These are phyloP conservation scores for Ethmia dodecea DNA, from an alignment of 2,888 invertebrate genomes.

Conservation along the genomic window DNA sequence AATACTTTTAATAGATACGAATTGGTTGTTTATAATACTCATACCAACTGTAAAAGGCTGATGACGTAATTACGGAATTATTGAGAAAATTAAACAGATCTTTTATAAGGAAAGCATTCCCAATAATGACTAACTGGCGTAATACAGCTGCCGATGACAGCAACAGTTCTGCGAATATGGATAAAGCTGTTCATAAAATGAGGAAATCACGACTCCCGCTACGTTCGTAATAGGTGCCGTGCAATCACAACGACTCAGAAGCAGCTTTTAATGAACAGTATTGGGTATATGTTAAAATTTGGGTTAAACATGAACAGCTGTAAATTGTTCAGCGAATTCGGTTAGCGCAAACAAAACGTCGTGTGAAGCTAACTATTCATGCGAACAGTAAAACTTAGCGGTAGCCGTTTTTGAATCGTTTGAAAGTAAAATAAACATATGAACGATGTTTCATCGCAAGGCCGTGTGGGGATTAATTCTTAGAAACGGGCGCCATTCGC, in stretches of 20 bases:
- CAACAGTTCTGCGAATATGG: constrained; percentile 50
- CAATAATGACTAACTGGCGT: too few relatives aligned
- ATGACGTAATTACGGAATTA: too few relatives aligned
- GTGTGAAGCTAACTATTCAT: constrained; percentile 45
- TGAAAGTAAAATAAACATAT: constrained; percentile 66
- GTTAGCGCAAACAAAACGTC: constrained; percentile 61
- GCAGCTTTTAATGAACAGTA: too few relatives aligned
- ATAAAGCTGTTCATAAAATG: constrained; percentile 43
- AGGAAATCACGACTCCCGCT: constrained; percentile 40
- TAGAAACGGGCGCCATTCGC: constrained; percentile 34
- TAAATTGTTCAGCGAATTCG: constrained; percentile 50
- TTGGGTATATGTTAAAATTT: too few relatives aligned
- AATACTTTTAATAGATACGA: too few relatives aligned
- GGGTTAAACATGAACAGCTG: constrained; percentile 44
- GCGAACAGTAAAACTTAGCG: constrained; percentile 59
- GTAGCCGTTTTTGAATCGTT: constrained; percentile 61
- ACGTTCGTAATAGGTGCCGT: too few relatives aligned
- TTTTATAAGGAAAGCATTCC: too few relatives aligned
- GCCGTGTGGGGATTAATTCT: constrained; percentile 54
- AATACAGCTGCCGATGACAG: constrained; percentile 54
- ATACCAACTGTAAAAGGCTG: too few relatives aligned
- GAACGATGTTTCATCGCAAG: constrained; percentile 61
- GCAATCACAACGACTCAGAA: too few relatives aligned
- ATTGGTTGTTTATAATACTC: too few relatives aligned
- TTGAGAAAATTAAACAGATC: too few relatives aligned